These are phyloP conservation scores for Sula dactylatra DNA, from an alignment of 2,113 vertebrate genomes.

Conservation along the genomic window DNA sequence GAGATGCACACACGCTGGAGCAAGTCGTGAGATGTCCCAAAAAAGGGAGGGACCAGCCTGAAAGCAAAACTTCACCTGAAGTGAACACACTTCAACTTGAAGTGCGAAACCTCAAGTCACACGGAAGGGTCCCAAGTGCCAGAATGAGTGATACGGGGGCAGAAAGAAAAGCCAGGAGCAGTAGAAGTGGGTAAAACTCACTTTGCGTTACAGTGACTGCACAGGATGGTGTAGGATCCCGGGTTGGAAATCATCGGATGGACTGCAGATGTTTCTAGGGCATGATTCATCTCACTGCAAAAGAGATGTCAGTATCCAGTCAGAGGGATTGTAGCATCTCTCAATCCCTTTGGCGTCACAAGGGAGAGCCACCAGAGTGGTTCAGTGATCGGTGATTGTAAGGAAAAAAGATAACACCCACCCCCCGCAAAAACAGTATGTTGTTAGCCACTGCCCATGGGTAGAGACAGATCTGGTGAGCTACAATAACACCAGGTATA, in stretches of 20 bases:
- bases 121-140: rapidly evolving
- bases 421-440: rapidly evolving
- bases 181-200: neutral
- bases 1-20: neutral
- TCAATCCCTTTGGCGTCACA: neutral
- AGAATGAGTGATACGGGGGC: neutral
- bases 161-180: neutral
- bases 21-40: neutral
- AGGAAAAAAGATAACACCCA: neutral
- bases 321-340: neutral
- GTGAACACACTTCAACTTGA: too few species aligned
- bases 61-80: neutral
- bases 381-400: neutral
- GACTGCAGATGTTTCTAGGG: neutral
- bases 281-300: neutral
- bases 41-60: neutral
- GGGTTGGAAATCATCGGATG: neutral
- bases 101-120: neutral
- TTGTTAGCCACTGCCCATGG: neutral
- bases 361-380: neutral
- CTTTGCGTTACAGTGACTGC: neutral
- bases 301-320: neutral
- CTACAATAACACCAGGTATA: neutral
- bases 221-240: neutral
- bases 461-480: neutral